Evolutionary conservation across 2,113 vertebrate genomes (phyloP).

Genomic region (Rhinoderma darwinii): DNA sequence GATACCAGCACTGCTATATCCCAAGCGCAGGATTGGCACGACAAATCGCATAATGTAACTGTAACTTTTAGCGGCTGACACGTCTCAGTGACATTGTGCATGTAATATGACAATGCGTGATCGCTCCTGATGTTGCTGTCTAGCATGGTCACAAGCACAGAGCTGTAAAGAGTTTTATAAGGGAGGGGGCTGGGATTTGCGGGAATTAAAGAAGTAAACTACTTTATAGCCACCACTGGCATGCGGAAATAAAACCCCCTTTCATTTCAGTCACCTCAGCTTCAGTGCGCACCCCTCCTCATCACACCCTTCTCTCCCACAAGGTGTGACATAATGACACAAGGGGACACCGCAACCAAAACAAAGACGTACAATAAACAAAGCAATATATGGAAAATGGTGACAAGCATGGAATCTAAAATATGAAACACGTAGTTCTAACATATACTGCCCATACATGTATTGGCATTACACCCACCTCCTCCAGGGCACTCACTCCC

Average conservation of each 20-base stretch:
- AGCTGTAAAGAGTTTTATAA: neutral
- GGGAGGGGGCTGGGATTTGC: neutral
- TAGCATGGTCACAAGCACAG: neutral
- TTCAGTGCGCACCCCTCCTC: neutral
- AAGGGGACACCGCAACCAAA: neutral
- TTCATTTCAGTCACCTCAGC: neutral
- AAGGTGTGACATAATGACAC: conserved; percentile 43
- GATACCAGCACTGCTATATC: too few species aligned
- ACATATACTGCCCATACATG: too few species aligned
- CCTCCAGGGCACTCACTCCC: conserved; percentile 26
- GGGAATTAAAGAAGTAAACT: neutral
- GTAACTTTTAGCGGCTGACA: neutral
- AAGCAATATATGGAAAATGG: neutral
- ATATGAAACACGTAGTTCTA: neutral
- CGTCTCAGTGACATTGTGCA: neutral
- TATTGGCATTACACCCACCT: neutral
- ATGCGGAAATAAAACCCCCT: conserved; percentile 20
- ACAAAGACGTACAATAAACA: neutral
- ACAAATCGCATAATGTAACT: too few species aligned
- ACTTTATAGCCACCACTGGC: neutral
- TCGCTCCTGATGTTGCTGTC: neutral
- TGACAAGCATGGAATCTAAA: neutral
- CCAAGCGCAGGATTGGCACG: too few species aligned
- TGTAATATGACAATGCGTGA: neutral
- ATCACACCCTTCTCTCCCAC: conserved; percentile 55